A percentile compares a stretch with the other conserved stretches of the same genome.
Conservation (phyloP, 2,797 vertebrate genomes). For the Mareca strepera region DNA sequence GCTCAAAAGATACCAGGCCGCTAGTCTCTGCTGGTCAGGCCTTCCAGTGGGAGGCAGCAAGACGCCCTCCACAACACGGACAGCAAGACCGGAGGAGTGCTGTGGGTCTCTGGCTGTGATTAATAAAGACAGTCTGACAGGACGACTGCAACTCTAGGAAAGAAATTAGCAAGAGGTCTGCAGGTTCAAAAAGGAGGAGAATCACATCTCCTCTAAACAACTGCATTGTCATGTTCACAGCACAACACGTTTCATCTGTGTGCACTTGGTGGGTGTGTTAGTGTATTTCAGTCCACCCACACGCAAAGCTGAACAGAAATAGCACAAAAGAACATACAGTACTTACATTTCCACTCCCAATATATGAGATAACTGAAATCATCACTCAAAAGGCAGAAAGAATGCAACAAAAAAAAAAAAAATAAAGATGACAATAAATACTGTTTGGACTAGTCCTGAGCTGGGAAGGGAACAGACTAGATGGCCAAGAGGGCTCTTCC, state of each 20-base stretch:
- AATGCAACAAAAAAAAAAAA: not conserved
- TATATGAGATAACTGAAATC: conserved; percentile 55
- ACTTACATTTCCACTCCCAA: conserved; percentile 58
- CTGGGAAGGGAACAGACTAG: not conserved
- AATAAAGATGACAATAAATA: not conserved
- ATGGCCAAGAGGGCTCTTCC: not conserved
- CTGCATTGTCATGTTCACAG: conserved; percentile 59
- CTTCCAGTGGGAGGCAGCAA: not conserved
- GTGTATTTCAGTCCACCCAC: conserved; percentile 70
- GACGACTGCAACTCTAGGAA: not conserved
- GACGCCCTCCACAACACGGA: not conserved
- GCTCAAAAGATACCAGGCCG: not conserved
- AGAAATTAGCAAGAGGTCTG: conserved; percentile 5
- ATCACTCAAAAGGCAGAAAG: conserved; percentile 47
- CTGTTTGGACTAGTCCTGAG: not conserved
- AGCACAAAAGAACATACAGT: conserved; percentile 73
- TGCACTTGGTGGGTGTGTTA: conserved; percentile 66
- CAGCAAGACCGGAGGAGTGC: not conserved
- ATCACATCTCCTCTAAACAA: conserved; percentile 56
- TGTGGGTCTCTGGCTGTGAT: not conserved
- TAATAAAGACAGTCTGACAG: not conserved
- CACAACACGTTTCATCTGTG: conserved; percentile 65
- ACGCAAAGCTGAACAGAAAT: conserved; percentile 67
- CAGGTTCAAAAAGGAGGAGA: conserved; percentile 42
- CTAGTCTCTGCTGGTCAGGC: not conserved